Evolutionary conservation across 2,113 vertebrate species (phyloP).

Genomic region (Lampris megalopsis): DNA sequence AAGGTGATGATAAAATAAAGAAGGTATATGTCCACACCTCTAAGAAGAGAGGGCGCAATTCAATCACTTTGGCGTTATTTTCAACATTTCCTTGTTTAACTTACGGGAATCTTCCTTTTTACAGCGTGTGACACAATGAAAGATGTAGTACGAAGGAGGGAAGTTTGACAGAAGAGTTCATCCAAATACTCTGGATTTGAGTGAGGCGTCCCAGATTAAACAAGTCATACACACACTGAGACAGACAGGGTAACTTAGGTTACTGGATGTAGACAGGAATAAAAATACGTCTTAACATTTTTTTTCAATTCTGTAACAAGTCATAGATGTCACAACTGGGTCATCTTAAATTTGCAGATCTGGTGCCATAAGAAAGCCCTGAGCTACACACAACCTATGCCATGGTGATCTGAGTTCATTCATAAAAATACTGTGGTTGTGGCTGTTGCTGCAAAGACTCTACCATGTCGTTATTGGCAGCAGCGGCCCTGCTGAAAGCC

Average conservation of each 20-base stretch:
- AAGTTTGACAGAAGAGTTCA: neutral
- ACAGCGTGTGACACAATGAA: neutral
- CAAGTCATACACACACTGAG: too few relatives aligned
- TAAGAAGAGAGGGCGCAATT: neutral
- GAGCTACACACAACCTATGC: neutral
- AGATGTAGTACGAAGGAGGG: neutral
- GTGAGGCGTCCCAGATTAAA: neutral
- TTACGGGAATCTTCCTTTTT: conserved; percentile 30
- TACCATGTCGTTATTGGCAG: too few relatives aligned
- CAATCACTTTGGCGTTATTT: conserved; percentile 37
- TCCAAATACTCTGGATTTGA: neutral
- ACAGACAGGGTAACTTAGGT: too few relatives aligned
- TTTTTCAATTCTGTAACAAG: too few relatives aligned
- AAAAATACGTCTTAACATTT: too few relatives aligned
- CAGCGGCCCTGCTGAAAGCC: too few relatives aligned
- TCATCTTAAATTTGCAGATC: too few relatives aligned
- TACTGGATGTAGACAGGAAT: too few relatives aligned
- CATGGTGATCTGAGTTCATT: too few relatives aligned
- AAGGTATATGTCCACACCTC: conserved; percentile 46
- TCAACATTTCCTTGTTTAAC: conserved; percentile 30
- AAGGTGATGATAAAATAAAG: conserved; percentile 43
- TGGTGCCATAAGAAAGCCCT: neutral
- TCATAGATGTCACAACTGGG: too few relatives aligned
- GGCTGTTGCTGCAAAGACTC: too few relatives aligned
- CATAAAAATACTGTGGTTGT: too few relatives aligned